Evolutionary conservation across 2,113 vertebrate species (phyloP).

Genomic region (Mixornis gularis): DNA sequence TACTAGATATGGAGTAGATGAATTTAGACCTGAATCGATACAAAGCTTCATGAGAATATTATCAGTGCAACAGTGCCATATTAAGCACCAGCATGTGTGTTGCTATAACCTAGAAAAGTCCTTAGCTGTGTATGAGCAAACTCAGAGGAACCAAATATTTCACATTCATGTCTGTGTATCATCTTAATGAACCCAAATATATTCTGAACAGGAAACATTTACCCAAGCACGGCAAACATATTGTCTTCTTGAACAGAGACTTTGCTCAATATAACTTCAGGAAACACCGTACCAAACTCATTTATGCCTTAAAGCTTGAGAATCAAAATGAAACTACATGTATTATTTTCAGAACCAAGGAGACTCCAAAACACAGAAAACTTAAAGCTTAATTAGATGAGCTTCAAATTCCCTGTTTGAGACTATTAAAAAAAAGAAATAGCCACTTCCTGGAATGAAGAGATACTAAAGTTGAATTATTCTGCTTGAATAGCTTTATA

Average conservation of each 20-base stretch:
- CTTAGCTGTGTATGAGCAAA: background rate
- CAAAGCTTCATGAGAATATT: background rate
- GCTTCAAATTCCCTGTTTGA: background rate
- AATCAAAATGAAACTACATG: background rate
- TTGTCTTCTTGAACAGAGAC: background rate
- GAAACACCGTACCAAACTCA: background rate
- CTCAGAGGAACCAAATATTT: background rate
- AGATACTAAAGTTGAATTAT: conserved; percentile 32
- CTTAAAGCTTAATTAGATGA: background rate
- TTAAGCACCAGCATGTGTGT: background rate
- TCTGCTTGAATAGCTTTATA: conserved; percentile 39
- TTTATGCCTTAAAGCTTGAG: background rate
- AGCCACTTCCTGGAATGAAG: background rate
- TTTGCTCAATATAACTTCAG: background rate
- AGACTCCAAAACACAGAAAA: background rate
- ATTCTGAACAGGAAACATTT: background rate
- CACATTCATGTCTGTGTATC: background rate
- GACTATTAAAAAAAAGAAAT: background rate
- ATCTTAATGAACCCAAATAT: conserved; percentile 17
- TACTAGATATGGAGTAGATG: background rate
- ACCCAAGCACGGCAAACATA: background rate
- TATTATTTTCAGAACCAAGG: background rate
- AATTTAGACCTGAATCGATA: background rate
- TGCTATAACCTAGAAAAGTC: background rate
- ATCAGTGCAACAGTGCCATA: background rate